Evolutionary conservation across 2,888 invertebrate genomes (phyloP), one percentile per base, ranked within the genome.

Genomic region (Ceramica pisi): DNA sequence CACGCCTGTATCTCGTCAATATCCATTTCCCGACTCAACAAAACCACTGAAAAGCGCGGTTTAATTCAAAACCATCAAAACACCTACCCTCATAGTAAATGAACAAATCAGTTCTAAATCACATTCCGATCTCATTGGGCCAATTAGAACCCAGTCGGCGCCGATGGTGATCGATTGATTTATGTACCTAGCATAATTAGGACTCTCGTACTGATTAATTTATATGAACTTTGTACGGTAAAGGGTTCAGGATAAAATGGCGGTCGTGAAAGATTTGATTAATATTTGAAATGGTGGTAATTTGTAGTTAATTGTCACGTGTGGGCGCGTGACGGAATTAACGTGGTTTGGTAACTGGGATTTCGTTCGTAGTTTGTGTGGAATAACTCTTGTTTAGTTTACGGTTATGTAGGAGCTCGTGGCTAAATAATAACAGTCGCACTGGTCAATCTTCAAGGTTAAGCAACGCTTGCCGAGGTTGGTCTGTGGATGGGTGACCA

Each of bases 111-210:
- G 85, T 83, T 84, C 77, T 63, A 70, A 83, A 87, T 84, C 84
- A 77, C 80, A 86, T 82, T 83, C 76, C 50, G 75, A 75, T 79
- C 84, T 81, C 82, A 50, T 76, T 61, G 78, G 78, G 60, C 85
- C 87, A 88, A 88, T 88, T 88, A 88, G 73, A 73, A 67, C 75
- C 73, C 65, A 85, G 72, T 76, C 81, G 72, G 65, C 78, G 71
- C 63, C 81, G 76, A 72, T 75, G 65, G 53, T 84, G 87, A 88
- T 88, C 86, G 89, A 89, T 89, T 84, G 85, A 85, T 87, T 82
- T 71, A 70, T 66, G 38, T 70, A 48, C 50, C 88, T 86, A 88
- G 53, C 69, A 56, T 77, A 78, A 84, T 77, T 74, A 76, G 87
- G 71, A 38, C 86, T 75, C 19, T 38, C 50, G 21, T 62, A 55